phyloP scores from a whole-genome alignment of 2,888 invertebrate species.

The Dromius quadrimaculatus region DNA sequence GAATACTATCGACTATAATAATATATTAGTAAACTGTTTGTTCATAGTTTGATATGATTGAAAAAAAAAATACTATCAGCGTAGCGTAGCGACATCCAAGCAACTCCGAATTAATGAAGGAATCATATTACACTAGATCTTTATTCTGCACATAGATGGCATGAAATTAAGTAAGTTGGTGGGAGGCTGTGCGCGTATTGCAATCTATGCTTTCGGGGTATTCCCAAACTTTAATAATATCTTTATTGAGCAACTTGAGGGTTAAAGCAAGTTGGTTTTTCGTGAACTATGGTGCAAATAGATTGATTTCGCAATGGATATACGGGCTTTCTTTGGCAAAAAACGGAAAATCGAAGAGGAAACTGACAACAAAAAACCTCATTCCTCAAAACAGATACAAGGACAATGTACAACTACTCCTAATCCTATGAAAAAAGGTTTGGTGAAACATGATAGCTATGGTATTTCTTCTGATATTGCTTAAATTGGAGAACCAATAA shows the following conservation, averaged over 20 bases:
- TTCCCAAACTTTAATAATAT: neutral
- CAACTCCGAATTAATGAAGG: too few relatives aligned
- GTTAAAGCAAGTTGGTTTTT: conserved; percentile 4
- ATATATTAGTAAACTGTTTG: too few relatives aligned
- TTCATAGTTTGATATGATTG: too few relatives aligned
- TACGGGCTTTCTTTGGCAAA: conserved; percentile 44
- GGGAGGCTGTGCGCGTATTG: too few relatives aligned
- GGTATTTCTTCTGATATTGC: conserved; percentile 44
- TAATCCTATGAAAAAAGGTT: conserved; percentile 30
- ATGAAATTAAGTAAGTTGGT: too few relatives aligned
- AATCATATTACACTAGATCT: conserved; percentile 14
- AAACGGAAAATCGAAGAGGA: conserved; percentile 40
- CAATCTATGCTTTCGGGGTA: neutral
- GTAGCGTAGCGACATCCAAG: too few relatives aligned
- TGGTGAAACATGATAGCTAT: conserved; percentile 37
- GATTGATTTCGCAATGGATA: conserved; percentile 41
- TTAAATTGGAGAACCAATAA: conserved; percentile 41
- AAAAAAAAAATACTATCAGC: too few relatives aligned
- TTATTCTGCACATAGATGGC: conserved; percentile 9
- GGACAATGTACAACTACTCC: conserved; percentile 28
- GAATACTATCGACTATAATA: too few relatives aligned
- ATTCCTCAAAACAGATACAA: conserved; percentile 25
- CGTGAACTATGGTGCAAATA: conserved; percentile 25
- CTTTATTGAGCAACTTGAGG: neutral
- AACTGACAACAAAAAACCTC: conserved; percentile 34